These are phyloP conservation scores for Hyperopisus bebe DNA, from an alignment of 2,113 vertebrate genomes.

Conservation along the genomic window DNA sequence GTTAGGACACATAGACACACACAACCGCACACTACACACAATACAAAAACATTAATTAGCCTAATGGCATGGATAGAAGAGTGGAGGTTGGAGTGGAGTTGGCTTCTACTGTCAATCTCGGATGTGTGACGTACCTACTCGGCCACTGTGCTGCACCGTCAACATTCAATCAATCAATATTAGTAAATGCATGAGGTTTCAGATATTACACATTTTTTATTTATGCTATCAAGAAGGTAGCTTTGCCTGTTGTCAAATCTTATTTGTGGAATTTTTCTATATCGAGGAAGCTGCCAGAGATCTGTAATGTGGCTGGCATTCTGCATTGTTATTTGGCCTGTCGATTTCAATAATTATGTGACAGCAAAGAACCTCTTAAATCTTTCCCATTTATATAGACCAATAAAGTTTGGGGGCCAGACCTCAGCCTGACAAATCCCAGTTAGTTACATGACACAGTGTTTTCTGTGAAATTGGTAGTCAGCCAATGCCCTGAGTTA, in stretches of 20 bases:
- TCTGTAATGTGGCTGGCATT: background rate
- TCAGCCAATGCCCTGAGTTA: background rate
- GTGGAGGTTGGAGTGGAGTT: background rate
- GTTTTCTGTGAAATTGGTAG: background rate
- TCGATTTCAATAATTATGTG: background rate
- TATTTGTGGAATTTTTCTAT: background rate
- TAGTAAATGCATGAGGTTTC: background rate
- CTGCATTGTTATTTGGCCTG: background rate
- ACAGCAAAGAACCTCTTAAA: background rate
- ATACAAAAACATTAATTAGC: background rate
- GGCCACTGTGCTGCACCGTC: background rate
- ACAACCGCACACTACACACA: background rate
- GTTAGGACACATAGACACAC: background rate
- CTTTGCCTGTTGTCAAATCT: background rate
- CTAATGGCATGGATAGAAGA: background rate
- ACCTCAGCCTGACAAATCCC: background rate
- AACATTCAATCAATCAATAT: background rate
- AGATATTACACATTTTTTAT: background rate
- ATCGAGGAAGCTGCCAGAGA: background rate
- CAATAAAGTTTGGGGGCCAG: too few relatives aligned
- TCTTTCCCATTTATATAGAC: background rate
- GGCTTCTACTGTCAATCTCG: background rate
- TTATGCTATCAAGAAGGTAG: background rate
- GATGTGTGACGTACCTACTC: background rate
- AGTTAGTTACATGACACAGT: background rate